Percentiles rank a stretch among this genome's conserved stretches.
phyloP scores from a whole-genome alignment of 1,140 invertebrate genomes.

The Drosophila mauritiana region DNA sequence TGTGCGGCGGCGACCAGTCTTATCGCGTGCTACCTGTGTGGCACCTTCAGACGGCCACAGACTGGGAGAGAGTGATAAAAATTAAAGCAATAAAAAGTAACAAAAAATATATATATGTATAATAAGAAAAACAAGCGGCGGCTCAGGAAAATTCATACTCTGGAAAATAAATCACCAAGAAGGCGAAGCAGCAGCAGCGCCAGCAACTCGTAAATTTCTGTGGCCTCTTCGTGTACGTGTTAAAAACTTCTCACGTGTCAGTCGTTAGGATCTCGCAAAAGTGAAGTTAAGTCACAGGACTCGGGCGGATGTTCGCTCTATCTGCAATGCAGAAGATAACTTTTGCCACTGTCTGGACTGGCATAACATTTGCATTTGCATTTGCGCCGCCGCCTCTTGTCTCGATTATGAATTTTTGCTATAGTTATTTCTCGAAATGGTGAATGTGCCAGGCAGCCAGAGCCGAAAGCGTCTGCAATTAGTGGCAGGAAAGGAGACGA shows the following conservation, averaged over 20 bases:
- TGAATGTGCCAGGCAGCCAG: conserved; percentile 41
- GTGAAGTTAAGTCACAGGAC: conserved; percentile 42
- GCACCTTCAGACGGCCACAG: conserved; percentile 58
- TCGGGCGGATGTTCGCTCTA: conserved; percentile 42
- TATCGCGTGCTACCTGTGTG: conserved; percentile 73
- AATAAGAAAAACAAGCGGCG: conserved; percentile 33
- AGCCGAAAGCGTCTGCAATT: conserved; percentile 60
- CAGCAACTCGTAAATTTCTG: conserved; percentile 51
- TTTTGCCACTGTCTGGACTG: conserved; percentile 25
- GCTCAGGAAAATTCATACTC: conserved; percentile 35
- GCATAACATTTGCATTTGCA: conserved; percentile 66
- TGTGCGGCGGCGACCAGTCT: conserved; percentile 49
- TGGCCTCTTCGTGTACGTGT: conserved; percentile 55
- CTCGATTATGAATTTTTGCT: conserved; percentile 54
- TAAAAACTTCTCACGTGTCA: conserved; percentile 72
- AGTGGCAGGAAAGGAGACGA: conserved; percentile 37
- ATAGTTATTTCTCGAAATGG: conserved; percentile 30
- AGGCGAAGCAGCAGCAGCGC: conserved; percentile 17
- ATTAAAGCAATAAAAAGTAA: conserved; percentile 44
- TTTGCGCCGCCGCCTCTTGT: conserved; percentile 17
- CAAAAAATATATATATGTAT: conserved; percentile 2
- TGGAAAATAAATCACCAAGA: conserved; percentile 59
- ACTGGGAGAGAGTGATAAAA: conserved; percentile 49
- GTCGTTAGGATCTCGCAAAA: conserved; percentile 58
- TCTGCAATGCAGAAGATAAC: conserved; percentile 71